Conservation (phyloP, 2,797 vertebrate species). For the Gobionotothen gibberifrons region DNA sequence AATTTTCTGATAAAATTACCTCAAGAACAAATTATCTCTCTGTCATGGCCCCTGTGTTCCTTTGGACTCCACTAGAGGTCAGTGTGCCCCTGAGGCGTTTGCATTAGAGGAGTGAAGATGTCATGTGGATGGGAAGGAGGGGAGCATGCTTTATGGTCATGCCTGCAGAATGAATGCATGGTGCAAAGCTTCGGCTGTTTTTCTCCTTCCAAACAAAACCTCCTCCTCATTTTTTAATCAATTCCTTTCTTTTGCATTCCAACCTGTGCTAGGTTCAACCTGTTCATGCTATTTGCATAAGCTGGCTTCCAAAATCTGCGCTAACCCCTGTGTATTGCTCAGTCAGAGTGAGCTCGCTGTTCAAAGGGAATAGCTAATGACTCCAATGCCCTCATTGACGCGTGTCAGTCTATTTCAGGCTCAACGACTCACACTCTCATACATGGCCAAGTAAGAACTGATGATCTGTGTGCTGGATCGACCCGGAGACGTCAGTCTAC, state of each 20-base stretch:
- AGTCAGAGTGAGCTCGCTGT: slow-evolving; percentile 56
- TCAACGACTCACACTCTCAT: slow-evolving; percentile 62
- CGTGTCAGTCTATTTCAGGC: slow-evolving; percentile 80
- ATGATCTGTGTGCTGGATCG: slow-evolving; percentile 64
- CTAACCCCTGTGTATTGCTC: slow-evolving; percentile 51
- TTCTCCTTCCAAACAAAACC: slow-evolving; percentile 30
- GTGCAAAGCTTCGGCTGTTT: slow-evolving; percentile 42
- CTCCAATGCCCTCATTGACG: slow-evolving; percentile 74
- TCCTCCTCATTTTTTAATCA: slow-evolving; percentile 11
- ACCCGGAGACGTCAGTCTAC: slow-evolving; percentile 53
- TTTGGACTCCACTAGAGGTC: slow-evolving; percentile 79
- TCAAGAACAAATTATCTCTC: slow-evolving; percentile 56
- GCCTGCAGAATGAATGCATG: slow-evolving; percentile 59
- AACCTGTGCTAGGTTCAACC: slow-evolving; percentile 37
- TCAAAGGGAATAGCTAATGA: slow-evolving; percentile 77
- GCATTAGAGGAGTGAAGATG: slow-evolving; percentile 31
- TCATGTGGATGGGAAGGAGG: slow-evolving; percentile 51
- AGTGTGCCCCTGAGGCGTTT: slow-evolving; percentile 69
- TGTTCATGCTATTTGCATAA: slow-evolving; percentile 69
- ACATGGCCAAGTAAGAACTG: slow-evolving; percentile 74
- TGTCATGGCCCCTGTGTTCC: slow-evolving; percentile 25
- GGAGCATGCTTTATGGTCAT: slow-evolving; percentile 54
- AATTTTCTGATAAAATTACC: slow-evolving; percentile 68
- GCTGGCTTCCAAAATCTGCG: slow-evolving; percentile 51
- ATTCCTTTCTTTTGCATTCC: slow-evolving; percentile 15